Percentiles rank a stretch among this genome's conserved stretches.
These are phyloP conservation scores for Drosophila recens DNA, from an alignment of 2,888 invertebrate species.

Conservation along the genomic window DNA sequence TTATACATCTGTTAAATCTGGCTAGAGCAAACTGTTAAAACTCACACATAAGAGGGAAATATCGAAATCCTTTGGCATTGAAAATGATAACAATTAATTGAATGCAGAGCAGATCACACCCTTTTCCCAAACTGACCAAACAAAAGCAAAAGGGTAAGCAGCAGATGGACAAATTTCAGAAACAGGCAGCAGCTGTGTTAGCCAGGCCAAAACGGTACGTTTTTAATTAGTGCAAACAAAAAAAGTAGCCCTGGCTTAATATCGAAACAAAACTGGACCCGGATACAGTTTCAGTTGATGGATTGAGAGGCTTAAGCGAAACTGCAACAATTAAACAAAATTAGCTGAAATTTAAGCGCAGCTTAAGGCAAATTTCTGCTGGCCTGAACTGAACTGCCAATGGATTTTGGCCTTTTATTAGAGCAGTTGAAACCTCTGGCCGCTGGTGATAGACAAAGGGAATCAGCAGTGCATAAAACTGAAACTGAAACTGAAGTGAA, in stretches of 20 bases:
- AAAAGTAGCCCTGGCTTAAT: conserved; percentile 49
- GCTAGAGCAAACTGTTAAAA: conserved; percentile 45
- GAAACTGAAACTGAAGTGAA: conserved; percentile 29
- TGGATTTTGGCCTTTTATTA: conserved; percentile 62
- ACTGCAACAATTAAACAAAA: conserved; percentile 80
- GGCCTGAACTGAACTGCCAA: conserved; percentile 17
- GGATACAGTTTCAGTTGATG: conserved; percentile 12
- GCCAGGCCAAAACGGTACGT: conserved; percentile 16
- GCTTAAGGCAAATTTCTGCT: conserved; percentile 73
- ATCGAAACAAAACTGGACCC: conserved; percentile 6
- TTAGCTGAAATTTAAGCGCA: conserved; percentile 79
- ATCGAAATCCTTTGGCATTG: conserved; percentile 40
- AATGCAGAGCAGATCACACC: conserved; percentile 63
- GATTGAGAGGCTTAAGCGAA: conserved; percentile 49
- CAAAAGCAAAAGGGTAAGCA: conserved; percentile 33
- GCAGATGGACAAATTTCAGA: background rate
- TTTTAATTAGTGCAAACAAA: conserved; percentile 78
- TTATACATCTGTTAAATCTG: conserved; percentile 19
- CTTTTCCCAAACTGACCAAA: conserved; percentile 51
- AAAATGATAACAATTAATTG: conserved; percentile 73
- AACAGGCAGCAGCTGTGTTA: conserved; percentile 4
- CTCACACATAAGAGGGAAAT: conserved; percentile 52
- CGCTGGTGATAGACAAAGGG: conserved; percentile 34
- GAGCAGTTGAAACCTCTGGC: conserved; percentile 52
- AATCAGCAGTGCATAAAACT: conserved; percentile 41